Percentiles rank a stretch among this genome's conserved stretches.
phyloP scores from a whole-genome alignment of 2,797 vertebrate genomes.

The Hozukius guyotensis region DNA sequence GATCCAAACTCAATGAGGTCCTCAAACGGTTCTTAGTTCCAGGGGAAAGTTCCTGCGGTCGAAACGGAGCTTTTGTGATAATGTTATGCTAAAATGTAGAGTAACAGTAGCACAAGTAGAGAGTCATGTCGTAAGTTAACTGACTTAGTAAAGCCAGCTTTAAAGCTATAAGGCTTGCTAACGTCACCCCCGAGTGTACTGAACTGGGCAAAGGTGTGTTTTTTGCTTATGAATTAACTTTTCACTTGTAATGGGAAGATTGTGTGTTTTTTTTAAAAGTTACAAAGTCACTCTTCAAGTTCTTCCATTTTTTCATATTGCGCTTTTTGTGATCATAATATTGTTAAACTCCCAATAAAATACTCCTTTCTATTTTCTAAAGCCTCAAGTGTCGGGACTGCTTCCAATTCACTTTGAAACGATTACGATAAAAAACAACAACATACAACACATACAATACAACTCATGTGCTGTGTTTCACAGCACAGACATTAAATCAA shows the following conservation, averaged over 20 bases:
- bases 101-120: neutral
- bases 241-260: no score
- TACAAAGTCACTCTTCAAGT: neutral
- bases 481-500: no score
- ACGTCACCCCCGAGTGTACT: no score
- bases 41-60: no score
- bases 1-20: no score
- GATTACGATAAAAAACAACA: neutral
- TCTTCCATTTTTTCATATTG: neutral
- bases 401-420: neutral
- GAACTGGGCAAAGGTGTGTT: neutral
- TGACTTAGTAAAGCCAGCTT: no score
- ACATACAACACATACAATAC: neutral
- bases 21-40: no score
- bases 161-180: no score
- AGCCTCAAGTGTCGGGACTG: neutral
- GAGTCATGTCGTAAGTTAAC: neutral
- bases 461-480: neutral
- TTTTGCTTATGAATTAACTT: neutral
- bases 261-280: neutral
- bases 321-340: neutral
- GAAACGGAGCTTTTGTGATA: neutral
- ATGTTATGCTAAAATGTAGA: neutral
- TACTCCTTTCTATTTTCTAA: neutral
- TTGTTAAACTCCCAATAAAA: neutral